Conservation (phyloP, 2,888 invertebrate species). For the Thelaira solivaga region DNA sequence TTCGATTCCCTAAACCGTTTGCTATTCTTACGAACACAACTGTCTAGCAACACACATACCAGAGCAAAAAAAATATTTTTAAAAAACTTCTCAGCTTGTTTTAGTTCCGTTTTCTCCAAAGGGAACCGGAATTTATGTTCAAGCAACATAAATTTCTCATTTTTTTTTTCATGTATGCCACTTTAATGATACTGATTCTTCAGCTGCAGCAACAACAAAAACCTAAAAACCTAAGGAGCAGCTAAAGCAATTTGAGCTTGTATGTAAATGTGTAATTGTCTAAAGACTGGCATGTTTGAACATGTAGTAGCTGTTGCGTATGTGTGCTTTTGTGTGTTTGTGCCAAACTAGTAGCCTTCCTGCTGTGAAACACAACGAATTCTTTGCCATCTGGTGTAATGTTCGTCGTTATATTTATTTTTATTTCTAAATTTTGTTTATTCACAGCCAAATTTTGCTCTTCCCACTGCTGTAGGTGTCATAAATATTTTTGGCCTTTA, state of each 20-base stretch:
- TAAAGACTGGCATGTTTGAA: constrained; percentile 14
- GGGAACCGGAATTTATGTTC: constrained; percentile 56
- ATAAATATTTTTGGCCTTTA: constrained; percentile 24
- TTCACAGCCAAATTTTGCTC: background rate
- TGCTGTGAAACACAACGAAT: constrained; percentile 31
- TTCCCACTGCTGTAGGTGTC: constrained; percentile 18
- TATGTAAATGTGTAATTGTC: constrained; percentile 22
- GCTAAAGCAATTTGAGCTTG: constrained; percentile 39
- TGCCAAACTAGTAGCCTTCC: constrained; percentile 10
- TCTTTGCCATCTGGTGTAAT: constrained; percentile 29
- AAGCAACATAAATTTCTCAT: constrained; percentile 34
- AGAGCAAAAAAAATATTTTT: background rate
- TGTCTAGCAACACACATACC: background rate
- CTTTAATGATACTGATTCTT: constrained; percentile 27
- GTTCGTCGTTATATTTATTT: background rate
- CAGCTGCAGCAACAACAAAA: constrained; percentile 4
- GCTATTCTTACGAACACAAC: background rate
- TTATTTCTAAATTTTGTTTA: background rate
- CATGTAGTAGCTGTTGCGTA: constrained; percentile 48
- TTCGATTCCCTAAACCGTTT: background rate
- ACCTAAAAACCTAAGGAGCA: background rate
- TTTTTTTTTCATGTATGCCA: constrained; percentile 16
- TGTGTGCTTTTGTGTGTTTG: constrained; percentile 20
- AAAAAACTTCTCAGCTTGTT: background rate
- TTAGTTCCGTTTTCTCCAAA: constrained; percentile 25